These are phyloP conservation scores for Luperina testacea DNA, from an alignment of 2,888 invertebrate genomes.

Conservation along the genomic window DNA sequence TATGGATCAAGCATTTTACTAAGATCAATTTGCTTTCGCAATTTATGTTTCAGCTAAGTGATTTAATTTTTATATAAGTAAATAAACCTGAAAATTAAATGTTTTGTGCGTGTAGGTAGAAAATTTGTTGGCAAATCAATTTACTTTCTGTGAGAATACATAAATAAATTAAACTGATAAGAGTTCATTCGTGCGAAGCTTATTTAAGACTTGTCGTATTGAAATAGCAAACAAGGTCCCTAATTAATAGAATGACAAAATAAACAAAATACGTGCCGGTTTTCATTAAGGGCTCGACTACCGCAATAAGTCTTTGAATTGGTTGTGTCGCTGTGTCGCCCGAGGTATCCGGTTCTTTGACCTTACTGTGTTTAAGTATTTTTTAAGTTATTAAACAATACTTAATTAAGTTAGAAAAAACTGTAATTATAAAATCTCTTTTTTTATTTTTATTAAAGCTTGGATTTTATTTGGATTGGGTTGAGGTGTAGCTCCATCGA, in stretches of 20 bases:
- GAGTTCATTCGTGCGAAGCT: constrained; percentile 80
- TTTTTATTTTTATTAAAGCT: too few species aligned
- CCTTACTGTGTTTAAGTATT: constrained; percentile 7
- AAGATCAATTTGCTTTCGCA: constrained; percentile 55
- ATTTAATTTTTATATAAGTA: constrained; percentile 55
- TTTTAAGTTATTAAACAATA: background rate
- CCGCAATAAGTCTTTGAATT: constrained; percentile 69
- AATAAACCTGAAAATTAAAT: constrained; percentile 55
- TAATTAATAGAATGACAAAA: constrained; percentile 83
- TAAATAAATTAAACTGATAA: constrained; percentile 82
- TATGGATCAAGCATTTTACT: constrained; percentile 51
- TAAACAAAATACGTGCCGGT: constrained; percentile 77
- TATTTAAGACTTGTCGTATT: constrained; percentile 80
- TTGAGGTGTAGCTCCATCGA: background rate
- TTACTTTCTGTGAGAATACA: constrained; percentile 72
- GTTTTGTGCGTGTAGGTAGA: constrained; percentile 55
- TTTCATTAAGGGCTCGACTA: constrained; percentile 70
- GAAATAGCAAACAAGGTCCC: constrained; percentile 81
- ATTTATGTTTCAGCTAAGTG: constrained; percentile 52
- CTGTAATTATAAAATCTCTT: background rate
- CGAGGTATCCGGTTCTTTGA: constrained; percentile 13
- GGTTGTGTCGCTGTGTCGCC: constrained; percentile 34
- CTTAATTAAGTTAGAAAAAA: background rate
- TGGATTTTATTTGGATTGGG: background rate
- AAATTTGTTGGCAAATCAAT: constrained; percentile 71